Base-by-base conservation (phyloP, 37 sponge, comb jelly and placozoan genomes). In the Cliona cf. orientalis region DNA sequence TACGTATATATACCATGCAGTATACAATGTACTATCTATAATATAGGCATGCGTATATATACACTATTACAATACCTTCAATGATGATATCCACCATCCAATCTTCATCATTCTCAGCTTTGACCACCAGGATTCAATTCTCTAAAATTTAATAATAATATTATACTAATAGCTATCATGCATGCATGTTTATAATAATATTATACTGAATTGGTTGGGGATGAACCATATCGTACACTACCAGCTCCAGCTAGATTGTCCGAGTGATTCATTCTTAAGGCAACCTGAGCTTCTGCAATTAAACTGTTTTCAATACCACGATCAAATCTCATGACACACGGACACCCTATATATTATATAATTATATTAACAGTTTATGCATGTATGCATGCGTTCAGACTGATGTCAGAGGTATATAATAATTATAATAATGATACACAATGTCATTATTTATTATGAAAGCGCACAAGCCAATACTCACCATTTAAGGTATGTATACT, bases 121-220 rank as follows among this genome's bases (percentile, higher is more conserved):
- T 1, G 73, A 58, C 82, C 71, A 82, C 82, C 82, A 82, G 23
- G 59, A 63, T 39, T 71, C 82, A 72, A 82, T 82, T 40, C 82
- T 57, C 82, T 82, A 38, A 26, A 38, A 0, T 23, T 35, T 67
- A 31, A 3, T 35, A 67, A 31, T 34, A 21, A 67, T n/a, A n/a
- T 33, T 7, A 17, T 11, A 21, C 5, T 23, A 45, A 71, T n/a
- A 12, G 41, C 21, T 71, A 6, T 3, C 21, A 5, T 71, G 29
- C 49, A 53, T 26, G 35, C n/a, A n/a, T n/a, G n/a, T n/a, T n/a
- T n/a, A n/a, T n/a, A n/a, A n/a, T n/a, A n/a, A n/a, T n/a, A n/a
- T 5, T 63, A 22, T 71, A 81, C 82, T 25, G 46, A 22, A 35
- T 81, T 81, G 46, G 28, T 12, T 22, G 63, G 40, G 25, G 82